Evolutionary conservation across 2,113 vertebrate species (phyloP), one percentile per base, ranked within the genome.

Genomic region (Grammomys surdaster): DNA sequence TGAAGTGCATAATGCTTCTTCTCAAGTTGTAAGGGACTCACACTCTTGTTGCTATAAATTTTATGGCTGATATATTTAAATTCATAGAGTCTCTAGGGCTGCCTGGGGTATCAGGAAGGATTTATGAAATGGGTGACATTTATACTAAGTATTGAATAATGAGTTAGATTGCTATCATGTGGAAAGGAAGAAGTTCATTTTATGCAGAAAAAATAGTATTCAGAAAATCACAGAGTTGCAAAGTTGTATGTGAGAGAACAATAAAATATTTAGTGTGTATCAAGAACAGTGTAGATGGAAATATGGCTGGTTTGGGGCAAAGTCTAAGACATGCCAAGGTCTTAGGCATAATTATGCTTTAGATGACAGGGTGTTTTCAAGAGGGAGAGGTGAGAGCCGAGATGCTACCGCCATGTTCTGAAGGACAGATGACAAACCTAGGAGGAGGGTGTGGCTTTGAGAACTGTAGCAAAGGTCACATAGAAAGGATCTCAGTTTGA

Each of bases 101-200:
- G 5, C 63, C 31, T 24, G 20, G 36, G 58, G 48, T 88, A 56
- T 89, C n/a, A 56, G 33, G 43, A 91, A 48, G 56, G 7, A 16
- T 88, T 89, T 78, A 17, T 40, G 46, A 89, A 26, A 72, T 46
- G 33, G 84, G 26, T 93, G 58, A 75, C 33, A 17, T 76, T 90
- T 60, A 36, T 19, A 43, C 48, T 60, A 20, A 65, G 51, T 48
- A n/a, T n/a, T 40, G 19, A 56, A 77, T 72, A 69, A 88, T 88
- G 43, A 16, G 4, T 63, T 82, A 43, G 28, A 77, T 5, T 54
- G 56, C 28, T 63, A 6, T 14, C 16, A 54, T 69, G 78, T 60
- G 67, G 70, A 85, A 78, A 89, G 78, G 43, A 93, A 69, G 70
- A 89, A 43, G 36, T 85, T 89, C n/a, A 78, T 48, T 86, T 73